Evolutionary conservation across 1,140 invertebrate species (phyloP).

Genomic region (Ceratosolen solmsi): DNA sequence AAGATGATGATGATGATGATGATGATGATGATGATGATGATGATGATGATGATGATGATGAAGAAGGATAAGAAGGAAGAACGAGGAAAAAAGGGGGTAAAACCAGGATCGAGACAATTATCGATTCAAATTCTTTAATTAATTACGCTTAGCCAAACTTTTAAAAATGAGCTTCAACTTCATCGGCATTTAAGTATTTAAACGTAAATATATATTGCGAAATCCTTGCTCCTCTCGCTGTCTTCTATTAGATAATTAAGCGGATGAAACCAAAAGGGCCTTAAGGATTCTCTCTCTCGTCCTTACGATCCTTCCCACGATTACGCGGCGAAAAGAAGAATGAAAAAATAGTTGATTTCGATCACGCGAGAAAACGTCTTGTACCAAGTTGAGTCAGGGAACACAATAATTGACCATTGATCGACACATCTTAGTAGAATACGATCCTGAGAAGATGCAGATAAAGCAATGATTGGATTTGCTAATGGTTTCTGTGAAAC

Average conservation of each 20-base stretch:
- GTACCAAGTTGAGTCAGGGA: slow-evolving; percentile 22
- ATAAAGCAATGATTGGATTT: slow-evolving; percentile 11
- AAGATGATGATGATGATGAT: too few species aligned
- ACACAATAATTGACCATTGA: slow-evolving; percentile 41
- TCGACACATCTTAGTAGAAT: slow-evolving; percentile 25
- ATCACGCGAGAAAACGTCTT: slow-evolving; percentile 40
- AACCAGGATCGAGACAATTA: too few species aligned
- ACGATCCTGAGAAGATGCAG: slow-evolving; percentile 4
- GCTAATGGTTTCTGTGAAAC: background rate
- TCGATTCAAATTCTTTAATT: too few species aligned
- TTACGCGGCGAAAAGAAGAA: slow-evolving; percentile 13
- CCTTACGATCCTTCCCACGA: slow-evolving; percentile 38
- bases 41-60: too few species aligned
- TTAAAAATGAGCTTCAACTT: background rate
- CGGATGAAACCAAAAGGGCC: slow-evolving; percentile 27
- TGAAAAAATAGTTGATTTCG: slow-evolving; percentile 28
- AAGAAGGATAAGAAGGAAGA: too few species aligned
- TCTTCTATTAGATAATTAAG: slow-evolving; percentile 26
- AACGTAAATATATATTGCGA: slow-evolving; percentile 19
- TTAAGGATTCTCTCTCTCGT: slow-evolving; percentile 40
- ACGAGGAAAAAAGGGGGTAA: too few species aligned
- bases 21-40: too few species aligned
- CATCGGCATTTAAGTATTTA: slow-evolving; percentile 15
- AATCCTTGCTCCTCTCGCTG: slow-evolving; percentile 7
- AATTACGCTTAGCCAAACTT: background rate